Base-by-base conservation (phyloP, 1,140 invertebrate genomes). In the Stegodyphus dumicola region DNA sequence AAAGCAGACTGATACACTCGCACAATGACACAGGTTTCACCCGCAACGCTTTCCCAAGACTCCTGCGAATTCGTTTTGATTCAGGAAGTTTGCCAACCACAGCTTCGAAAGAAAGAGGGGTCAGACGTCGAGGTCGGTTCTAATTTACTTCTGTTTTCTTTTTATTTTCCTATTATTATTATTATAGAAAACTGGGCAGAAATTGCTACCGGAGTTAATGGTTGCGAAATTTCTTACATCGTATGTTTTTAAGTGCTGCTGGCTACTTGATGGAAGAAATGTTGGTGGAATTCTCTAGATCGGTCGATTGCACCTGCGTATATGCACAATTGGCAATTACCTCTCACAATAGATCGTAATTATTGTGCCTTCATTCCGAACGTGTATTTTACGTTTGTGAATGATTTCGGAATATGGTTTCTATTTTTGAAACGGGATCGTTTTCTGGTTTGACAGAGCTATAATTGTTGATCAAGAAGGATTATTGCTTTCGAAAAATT, bases 41-140 rank as follows among this genome's bases (percentile, higher is more conserved):
- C 56, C 56, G 9, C 15, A 11, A 11, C 56, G 56, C 56, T 60
- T 9, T 11, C 15, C 9, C 15, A 60, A 15, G 56, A 15, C 9
- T 33, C 60, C 49, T 53, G 6, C 15, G 66, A 13, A 7, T 13
- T 49, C 48, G 64, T 33, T 71, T 33, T 15, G 7, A 48, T 18
- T 15, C 79, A 85, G 73, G 81, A 85, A 85, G 81, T 69, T 85
- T 15, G 33, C 49, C 81, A 85, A 76, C 81, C 71, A 83, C 80
- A 74, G 80, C 73, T 85, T 69, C 5, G 18, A 51, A 6, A 18
- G 67, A 33, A 33, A 33, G 33, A 6, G 49, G 66, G 81, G 81
- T 85, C 74, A 85, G 65, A 49, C 7, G 9, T 11, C 18, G n/a
- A 53, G 81, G 74, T 85, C 74, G 60, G 6, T 67, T 56, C 48